Evolutionary conservation across 2,888 invertebrate species (phyloP), one percentile per base, ranked within the genome.

Genomic region (Anoplius nigerrimus): DNA sequence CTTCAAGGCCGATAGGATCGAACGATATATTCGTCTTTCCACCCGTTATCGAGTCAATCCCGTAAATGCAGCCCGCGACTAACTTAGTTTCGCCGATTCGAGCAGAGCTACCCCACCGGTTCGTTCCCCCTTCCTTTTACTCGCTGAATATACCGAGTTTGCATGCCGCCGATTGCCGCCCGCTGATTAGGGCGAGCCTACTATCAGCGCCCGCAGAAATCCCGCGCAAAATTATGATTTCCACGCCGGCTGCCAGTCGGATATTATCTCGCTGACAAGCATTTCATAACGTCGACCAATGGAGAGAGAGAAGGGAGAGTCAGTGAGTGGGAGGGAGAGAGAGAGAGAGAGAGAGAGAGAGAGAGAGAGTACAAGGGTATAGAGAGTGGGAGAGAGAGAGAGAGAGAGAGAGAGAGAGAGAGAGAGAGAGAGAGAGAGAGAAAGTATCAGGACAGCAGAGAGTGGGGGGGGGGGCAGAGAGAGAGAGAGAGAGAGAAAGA

Each of bases 191-290:
- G 11, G 34, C 34, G 34, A 34, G 34, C 34, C 34, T 34, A 34
- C 34, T 34, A 34, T 34, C 34, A 34, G 34, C 1, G 34, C 34
- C 34, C 34, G 34, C 8, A 34, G 34, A 48, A 48, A 18, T 48
- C 18, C 48, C 13, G 48, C 16, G n/a, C 18, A 48, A 48, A 21
- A 21, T 21, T 24, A 21, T 51, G 20, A 48, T 60, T 51, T 60
- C 34, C 51, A 21, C 16, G 18, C 16, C 18, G 48, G 16, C 16
- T 18, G 48, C n/a, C 18, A 48, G 48, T 15, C 48, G n/a, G 48
- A 48, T 64, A 64, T 64, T 65, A 68, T 59, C 62, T 61, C 62
- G 34, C 45, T 15, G 42, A 59, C 60, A 62, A 68, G 65, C 21
- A 58, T 45, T 58, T 58, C 43, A 58, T 58, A 42, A 46, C 57